Evolutionary conservation across 1,140 invertebrate genomes (phyloP), one percentile per base, ranked within the genome.

Genomic region (Dendrolimus kikuchii): DNA sequence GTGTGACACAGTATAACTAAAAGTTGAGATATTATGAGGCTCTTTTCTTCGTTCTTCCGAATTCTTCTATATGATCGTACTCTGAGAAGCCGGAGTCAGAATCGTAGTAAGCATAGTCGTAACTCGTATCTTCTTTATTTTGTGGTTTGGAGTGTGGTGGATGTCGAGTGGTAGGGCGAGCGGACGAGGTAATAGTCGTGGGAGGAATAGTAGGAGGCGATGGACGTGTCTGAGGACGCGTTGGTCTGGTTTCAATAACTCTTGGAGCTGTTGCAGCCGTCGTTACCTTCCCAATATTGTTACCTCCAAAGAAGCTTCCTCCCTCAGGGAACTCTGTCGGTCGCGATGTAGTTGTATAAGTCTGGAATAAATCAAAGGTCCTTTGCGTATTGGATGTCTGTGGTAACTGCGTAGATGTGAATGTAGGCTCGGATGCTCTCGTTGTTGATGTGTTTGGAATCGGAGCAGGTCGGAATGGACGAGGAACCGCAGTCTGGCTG

Each of bases 81-180:
- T 89, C 88, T 39, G 86, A 78, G 59, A 89, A 89, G 8, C 87
- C 88, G 38, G 86, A 74, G 23, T 88, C 85, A 6, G 85, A 84
- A 54, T 92, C 91, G 59, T 92, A 92, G 68, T 92, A 92, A 6
- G 91, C 91, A 62, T 92, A 92, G 64, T 92, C 91, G 54, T 92
- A 92, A 63, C 90, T 92, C 38, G 81, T 88, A 64, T 91, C 90
- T 64, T 91, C 90, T 46, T 88, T 87, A 51, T 85, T 83, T 9
- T 68, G 51, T 5, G 77, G 69, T 40, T 77, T 75, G 5, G 71
- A 61, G 45, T 74, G 76, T 9, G 71, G 53, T 5, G 71, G 74
- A 2, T 68, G 61, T 9, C 57, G 71, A 36, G 66, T 64, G n/a
- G 68, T 56, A 6, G 65, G 64, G 44, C 58, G 57, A 0, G 79